These are phyloP conservation scores for Morpho achilles DNA, from an alignment of 2,888 invertebrate genomes.

Conservation along the genomic window DNA sequence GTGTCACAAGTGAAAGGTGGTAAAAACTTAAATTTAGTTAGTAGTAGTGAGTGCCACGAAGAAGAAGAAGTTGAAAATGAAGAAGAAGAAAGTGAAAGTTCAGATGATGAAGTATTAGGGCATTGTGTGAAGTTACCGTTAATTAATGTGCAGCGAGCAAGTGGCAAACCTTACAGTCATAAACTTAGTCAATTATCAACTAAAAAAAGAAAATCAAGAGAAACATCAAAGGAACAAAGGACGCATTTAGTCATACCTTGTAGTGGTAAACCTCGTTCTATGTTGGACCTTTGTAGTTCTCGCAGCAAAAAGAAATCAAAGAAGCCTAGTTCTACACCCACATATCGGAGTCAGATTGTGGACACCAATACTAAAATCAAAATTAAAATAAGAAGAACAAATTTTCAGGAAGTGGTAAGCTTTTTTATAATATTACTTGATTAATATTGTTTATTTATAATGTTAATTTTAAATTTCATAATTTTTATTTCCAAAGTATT, in stretches of 20 bases:
- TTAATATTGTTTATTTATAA: background rate
- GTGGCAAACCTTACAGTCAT: constrained; percentile 78
- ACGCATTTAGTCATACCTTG: constrained; percentile 63
- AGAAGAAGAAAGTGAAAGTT: constrained; percentile 55
- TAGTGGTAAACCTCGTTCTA: constrained; percentile 74
- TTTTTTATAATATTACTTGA: background rate
- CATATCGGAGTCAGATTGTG: constrained; percentile 81
- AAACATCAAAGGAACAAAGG: constrained; percentile 55
- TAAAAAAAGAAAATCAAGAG: constrained; percentile 66
- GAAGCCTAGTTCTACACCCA: constrained; percentile 61
- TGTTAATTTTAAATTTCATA: too few species aligned
- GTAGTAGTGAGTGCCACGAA: constrained; percentile 70
- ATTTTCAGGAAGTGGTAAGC: constrained; percentile 62
- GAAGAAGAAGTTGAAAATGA: constrained; percentile 48
- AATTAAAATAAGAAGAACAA: constrained; percentile 84
- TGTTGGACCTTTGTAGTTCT: constrained; percentile 71
- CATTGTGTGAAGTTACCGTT: constrained; percentile 71
- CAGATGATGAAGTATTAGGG: constrained; percentile 71
- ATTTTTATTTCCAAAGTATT: too few species aligned
- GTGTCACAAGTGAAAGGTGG: constrained; percentile 70
- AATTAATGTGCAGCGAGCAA: constrained; percentile 59
- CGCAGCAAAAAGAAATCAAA: constrained; percentile 73
- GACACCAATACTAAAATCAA: constrained; percentile 83
- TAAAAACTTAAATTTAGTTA: constrained; percentile 75
- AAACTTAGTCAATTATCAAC: constrained; percentile 78